Percentiles rank a stretch among this genome's conserved stretches.
These are phyloP conservation scores for Catamblyrhynchus diadema DNA, from an alignment of 2,797 vertebrate genomes.

Conservation along the genomic window DNA sequence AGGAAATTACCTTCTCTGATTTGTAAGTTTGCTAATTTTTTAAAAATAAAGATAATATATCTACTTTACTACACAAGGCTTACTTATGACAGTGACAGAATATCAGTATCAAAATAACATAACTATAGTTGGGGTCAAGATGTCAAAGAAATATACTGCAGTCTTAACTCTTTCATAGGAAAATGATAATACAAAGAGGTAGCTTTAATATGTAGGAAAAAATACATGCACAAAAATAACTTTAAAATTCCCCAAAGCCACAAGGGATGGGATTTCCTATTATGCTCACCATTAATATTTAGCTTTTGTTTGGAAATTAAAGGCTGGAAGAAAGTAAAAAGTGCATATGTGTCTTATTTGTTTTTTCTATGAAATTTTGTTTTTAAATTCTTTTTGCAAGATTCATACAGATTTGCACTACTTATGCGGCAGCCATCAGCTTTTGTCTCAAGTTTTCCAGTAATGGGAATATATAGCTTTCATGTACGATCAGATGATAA, in stretches of 20 bases:
- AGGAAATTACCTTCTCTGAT: neutral
- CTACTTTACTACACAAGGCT: neutral
- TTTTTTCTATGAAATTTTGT: neutral
- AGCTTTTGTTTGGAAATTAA: neutral
- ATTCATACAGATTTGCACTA: neutral
- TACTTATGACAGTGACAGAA: neutral
- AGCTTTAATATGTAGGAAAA: neutral
- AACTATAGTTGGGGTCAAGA: neutral
- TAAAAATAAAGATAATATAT: neutral
- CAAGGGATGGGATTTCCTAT: neutral
- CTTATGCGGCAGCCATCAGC: neutral
- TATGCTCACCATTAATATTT: neutral
- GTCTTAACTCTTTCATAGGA: neutral
- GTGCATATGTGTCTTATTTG: fast-evolving
- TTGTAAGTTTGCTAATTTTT: neutral
- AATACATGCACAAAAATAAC: neutral
- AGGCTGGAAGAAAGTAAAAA: neutral
- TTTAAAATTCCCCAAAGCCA: neutral
- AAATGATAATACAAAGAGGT: neutral
- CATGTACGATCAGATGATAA: neutral
- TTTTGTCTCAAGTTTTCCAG: neutral
- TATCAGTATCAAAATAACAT: neutral
- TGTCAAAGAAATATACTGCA: neutral
- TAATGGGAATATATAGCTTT: neutral
- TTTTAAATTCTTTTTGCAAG: neutral